These are phyloP conservation scores for Sisyra nigra DNA, from an alignment of 2,888 invertebrate genomes.

Conservation along the genomic window DNA sequence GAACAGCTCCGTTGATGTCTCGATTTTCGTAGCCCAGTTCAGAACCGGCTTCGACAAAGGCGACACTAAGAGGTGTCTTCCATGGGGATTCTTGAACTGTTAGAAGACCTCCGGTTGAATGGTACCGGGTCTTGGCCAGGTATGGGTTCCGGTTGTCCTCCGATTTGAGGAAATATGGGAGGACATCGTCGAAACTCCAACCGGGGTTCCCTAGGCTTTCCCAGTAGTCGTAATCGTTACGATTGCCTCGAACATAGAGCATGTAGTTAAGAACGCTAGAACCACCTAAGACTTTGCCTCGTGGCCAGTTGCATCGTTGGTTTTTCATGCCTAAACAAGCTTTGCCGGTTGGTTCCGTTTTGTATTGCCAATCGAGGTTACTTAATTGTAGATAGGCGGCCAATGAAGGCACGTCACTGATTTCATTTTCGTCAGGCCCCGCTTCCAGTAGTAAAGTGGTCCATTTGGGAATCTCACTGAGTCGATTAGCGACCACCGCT, in stretches of 20 bases:
- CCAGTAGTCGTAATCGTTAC: conserved; percentile 80
- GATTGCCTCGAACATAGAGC: conserved; percentile 75
- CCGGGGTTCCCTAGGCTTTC: conserved; percentile 63
- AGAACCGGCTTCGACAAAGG: conserved; percentile 65
- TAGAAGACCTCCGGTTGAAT: conserved; percentile 54
- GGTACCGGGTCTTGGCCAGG: conserved; percentile 49
- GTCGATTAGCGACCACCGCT: conserved; percentile 68
- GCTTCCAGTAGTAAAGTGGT: conserved; percentile 66
- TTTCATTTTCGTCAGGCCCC: conserved; percentile 77
- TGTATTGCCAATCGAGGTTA: conserved; percentile 79
- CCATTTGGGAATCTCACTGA: conserved; percentile 63
- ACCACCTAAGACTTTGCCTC: conserved; percentile 81
- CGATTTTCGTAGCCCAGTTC: conserved; percentile 72
- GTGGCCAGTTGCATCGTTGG: conserved; percentile 72
- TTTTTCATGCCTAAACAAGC: conserved; percentile 73
- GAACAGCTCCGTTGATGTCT: conserved; percentile 65
- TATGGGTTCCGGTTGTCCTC: conserved; percentile 82
- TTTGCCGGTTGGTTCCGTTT: conserved; percentile 65
- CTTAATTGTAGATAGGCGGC: conserved; percentile 76
- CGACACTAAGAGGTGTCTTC: conserved; percentile 66
- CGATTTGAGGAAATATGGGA: conserved; percentile 80
- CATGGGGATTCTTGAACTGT: conserved; percentile 73
- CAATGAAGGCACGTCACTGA: conserved; percentile 72
- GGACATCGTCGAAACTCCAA: conserved; percentile 72
- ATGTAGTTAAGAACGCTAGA: conserved; percentile 78